phyloP scores from a whole-genome alignment of 2,113 vertebrate species.

The Pluvianellus socialis region DNA sequence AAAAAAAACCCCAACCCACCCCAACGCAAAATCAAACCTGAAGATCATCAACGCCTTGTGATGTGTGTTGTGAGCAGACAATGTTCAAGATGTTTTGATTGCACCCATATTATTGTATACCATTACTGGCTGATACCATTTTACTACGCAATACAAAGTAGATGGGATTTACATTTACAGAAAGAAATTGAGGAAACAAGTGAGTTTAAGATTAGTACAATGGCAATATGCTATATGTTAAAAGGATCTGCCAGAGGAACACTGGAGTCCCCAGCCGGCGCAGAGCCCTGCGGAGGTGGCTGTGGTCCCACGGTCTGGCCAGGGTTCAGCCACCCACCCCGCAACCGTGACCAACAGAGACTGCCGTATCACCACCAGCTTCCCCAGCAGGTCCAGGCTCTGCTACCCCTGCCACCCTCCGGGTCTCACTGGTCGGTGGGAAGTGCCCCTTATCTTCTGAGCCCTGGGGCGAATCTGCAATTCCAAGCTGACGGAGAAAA shows the following conservation, averaged over 20 bases:
- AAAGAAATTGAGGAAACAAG: background rate
- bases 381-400: background rate
- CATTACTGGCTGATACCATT: too few relatives aligned
- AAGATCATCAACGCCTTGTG: background rate
- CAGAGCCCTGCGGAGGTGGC: background rate
- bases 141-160: background rate
- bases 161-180: background rate
- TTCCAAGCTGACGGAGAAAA: background rate
- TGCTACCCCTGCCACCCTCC: background rate
- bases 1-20: too few relatives aligned
- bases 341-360: rapidly evolving
- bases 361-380: background rate
- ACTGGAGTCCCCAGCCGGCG: background rate
- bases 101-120: background rate
- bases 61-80: background rate
- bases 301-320: rapidly evolving
- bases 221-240: rapidly evolving
- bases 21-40: background rate
- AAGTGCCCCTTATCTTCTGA: background rate
- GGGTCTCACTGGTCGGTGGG: background rate
- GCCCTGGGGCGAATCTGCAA: background rate
- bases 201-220: background rate
- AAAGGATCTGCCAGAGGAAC: background rate
- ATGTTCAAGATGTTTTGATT: background rate
- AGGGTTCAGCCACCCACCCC: too few relatives aligned